Percentiles rank a stretch among this genome's conserved stretches.
These are phyloP conservation scores for Xylocopa sonorina DNA, from an alignment of 1,140 invertebrate species.

Conservation along the genomic window DNA sequence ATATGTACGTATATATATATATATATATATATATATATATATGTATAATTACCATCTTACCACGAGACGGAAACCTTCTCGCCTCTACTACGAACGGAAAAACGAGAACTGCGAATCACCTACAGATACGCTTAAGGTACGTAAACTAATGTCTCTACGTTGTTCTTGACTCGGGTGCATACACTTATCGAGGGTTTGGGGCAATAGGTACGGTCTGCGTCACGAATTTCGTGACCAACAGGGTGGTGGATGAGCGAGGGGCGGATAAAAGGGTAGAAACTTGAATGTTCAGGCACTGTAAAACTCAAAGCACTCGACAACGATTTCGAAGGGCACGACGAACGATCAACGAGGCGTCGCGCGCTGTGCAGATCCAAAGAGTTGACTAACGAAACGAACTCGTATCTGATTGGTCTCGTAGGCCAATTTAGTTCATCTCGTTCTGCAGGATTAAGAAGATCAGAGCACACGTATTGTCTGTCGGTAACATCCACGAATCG, in stretches of 20 bases:
- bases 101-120: slow-evolving; percentile 22
- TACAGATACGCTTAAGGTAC: slow-evolving; percentile 41
- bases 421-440: too few relatives aligned
- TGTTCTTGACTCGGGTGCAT: slow-evolving; percentile 43
- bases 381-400: too few relatives aligned
- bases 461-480: too few relatives aligned
- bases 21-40: background rate
- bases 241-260: background rate
- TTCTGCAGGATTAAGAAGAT: too few relatives aligned
- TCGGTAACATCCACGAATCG: too few relatives aligned
- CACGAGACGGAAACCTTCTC: slow-evolving; percentile 12
- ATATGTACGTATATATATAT: background rate
- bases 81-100: background rate
- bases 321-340: slow-evolving; percentile 43
- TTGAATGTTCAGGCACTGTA: slow-evolving; percentile 69
- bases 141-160: slow-evolving; percentile 31
- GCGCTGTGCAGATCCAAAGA: too few relatives aligned
- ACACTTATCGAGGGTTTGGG: background rate
- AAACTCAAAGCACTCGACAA: slow-evolving; percentile 67
- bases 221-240: slow-evolving; percentile 35
- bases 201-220: slow-evolving; percentile 11
- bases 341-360: slow-evolving; percentile 4
- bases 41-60: background rate
- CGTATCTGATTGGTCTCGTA: too few relatives aligned
- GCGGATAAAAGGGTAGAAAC: slow-evolving; percentile 50